A percentile compares a stretch with the other conserved stretches of the same genome.
phyloP scores from a whole-genome alignment of 2,113 vertebrate species.

The Emydocephalus ijimae region DNA sequence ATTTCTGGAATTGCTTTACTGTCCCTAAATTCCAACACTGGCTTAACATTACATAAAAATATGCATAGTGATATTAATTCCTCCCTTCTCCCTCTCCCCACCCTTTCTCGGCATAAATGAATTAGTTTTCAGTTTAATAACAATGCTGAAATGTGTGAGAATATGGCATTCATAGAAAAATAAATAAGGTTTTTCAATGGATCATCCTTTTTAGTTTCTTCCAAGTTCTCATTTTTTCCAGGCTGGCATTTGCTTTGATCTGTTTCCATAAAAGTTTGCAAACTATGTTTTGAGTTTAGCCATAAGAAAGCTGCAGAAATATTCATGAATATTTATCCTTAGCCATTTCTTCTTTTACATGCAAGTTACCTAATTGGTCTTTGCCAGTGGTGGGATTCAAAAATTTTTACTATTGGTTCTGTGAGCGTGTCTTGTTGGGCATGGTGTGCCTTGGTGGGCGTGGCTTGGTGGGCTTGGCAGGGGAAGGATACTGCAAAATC shows the following conservation, averaged over 20 bases:
- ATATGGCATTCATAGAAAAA: neutral
- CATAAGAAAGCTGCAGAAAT: neutral
- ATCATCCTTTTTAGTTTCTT: neutral
- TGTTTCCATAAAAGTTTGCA: neutral
- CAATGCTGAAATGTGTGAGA: neutral
- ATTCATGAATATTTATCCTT: neutral
- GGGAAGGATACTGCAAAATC: no score
- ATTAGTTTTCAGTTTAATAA: neutral
- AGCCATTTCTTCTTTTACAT: neutral
- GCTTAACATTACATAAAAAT: constrained; percentile 21
- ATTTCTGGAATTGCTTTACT: constrained; percentile 29
- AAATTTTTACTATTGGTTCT: no score
- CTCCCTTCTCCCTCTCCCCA: neutral
- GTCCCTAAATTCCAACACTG: constrained; percentile 13
- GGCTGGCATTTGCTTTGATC: neutral
- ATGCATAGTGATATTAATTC: neutral
- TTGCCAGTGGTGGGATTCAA: no score
- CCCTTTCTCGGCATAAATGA: neutral
- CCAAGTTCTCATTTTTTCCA: neutral
- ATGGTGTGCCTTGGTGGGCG: no score
- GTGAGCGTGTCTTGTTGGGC: no score
- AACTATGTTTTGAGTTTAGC: neutral
- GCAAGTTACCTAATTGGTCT: neutral
- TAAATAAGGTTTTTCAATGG: neutral
- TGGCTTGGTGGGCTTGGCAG: no score